These are phyloP conservation scores for Galago senegalensis DNA, from an alignment of 2,797 vertebrate genomes.

Conservation along the genomic window DNA sequence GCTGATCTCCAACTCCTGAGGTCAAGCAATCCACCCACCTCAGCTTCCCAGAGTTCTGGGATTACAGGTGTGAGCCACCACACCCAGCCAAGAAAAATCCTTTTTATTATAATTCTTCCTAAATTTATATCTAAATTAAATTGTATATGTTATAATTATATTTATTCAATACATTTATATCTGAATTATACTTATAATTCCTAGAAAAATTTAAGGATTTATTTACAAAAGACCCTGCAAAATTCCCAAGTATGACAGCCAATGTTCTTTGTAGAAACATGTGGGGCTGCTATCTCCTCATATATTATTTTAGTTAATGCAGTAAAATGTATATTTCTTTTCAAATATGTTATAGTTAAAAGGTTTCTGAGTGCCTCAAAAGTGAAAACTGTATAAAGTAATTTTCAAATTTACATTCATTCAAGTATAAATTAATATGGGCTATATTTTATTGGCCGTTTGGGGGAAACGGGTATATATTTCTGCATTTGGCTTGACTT, in stretches of 20 bases:
- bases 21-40: no score
- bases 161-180: not conserved
- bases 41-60: no score
- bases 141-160: not conserved
- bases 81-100: no score
- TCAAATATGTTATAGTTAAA: not conserved
- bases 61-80: no score
- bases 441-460: not conserved
- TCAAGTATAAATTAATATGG: conserved; percentile 44
- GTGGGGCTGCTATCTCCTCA: not conserved
- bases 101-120: not conserved
- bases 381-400: conserved; percentile 21
- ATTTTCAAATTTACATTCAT: conserved; percentile 23
- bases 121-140: conserved; percentile 28
- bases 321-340: conserved; percentile 25
- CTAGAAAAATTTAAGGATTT: not conserved
- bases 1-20: no score
- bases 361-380: conserved; percentile 16
- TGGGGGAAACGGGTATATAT: conserved; percentile 2
- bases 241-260: not conserved
- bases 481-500: conserved; percentile 54
- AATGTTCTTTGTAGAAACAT: not conserved
- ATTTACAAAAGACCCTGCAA: not conserved
- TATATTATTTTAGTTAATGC: not conserved
- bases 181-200: conserved; percentile 31